Conservation (phyloP, 2,113 vertebrate species). For the Rattus rattus region DNA sequence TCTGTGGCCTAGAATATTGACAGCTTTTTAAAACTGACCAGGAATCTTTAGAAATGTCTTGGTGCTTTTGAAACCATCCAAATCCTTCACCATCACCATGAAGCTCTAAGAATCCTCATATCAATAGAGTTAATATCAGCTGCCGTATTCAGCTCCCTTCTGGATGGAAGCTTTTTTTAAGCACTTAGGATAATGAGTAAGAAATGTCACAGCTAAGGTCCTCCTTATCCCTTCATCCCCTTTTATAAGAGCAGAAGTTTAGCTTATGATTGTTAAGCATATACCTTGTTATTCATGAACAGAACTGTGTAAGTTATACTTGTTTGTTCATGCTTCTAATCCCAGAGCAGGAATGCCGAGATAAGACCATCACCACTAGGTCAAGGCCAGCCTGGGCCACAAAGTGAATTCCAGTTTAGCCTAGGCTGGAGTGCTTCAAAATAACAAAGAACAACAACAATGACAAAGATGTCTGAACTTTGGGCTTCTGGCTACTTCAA, state of each 20-base stretch:
- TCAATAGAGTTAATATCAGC: not conserved
- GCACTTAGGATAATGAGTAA: not conserved
- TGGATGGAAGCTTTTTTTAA: not conserved
- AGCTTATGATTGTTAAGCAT: not conserved
- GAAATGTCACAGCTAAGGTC: constrained; percentile 9
- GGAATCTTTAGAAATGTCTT: not conserved
- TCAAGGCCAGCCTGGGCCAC: not conserved
- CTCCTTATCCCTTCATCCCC: not conserved
- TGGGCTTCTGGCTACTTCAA: constrained; percentile 30
- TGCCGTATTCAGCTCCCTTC: not conserved
- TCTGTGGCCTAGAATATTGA: not conserved
- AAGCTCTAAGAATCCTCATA: not conserved
- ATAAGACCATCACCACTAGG: not conserved
- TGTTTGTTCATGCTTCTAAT: not conserved
- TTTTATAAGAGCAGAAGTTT: not conserved
- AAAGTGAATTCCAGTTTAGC: not conserved
- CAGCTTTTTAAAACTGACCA: not conserved
- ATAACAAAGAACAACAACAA: not conserved
- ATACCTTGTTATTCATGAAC: not conserved
- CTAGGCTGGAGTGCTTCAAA: not conserved
- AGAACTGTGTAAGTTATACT: not conserved
- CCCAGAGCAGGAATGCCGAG: not conserved
- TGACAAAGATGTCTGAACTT: not conserved
- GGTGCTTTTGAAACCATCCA: not conserved
- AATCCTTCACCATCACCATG: not conserved